Percentiles rank a stretch among this genome's conserved stretches.
Conservation (phyloP, 2,113 vertebrate species). For the Phalacrocorax brasilianus region DNA sequence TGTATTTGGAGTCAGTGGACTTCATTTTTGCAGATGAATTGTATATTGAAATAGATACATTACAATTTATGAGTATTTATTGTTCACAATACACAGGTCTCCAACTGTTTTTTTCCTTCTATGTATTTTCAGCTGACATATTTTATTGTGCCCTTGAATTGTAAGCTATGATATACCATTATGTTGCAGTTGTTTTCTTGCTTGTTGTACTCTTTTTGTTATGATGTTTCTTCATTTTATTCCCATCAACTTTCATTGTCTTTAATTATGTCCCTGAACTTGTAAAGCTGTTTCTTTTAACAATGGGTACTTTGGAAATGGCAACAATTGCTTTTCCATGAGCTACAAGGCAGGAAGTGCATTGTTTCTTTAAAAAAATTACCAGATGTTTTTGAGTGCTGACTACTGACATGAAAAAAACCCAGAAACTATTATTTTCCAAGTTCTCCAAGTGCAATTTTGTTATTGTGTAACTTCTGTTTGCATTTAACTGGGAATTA, state of each 20-base stretch:
- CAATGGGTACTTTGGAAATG: conserved; percentile 53
- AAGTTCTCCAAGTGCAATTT: background rate
- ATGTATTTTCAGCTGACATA: background rate
- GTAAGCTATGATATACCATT: conserved; percentile 5
- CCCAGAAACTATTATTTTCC: conserved; percentile 21
- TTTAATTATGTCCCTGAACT: conserved; percentile 65
- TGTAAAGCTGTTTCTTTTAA: conserved; percentile 51
- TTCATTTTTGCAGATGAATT: background rate
- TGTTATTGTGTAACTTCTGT: conserved; percentile 41
- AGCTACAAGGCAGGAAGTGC: conserved; percentile 49
- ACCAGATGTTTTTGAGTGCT: conserved; percentile 41
- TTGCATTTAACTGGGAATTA: conserved; percentile 41
- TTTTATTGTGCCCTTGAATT: background rate
- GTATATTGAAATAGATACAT: background rate
- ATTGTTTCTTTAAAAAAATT: conserved; percentile 60
- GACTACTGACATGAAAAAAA: background rate
- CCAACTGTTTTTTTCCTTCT: background rate
- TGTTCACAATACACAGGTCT: background rate
- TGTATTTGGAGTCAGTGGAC: background rate
- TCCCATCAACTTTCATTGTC: conserved; percentile 65
- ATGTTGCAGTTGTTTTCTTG: background rate
- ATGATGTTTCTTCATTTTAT: conserved; percentile 57
- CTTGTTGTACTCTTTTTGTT: conserved; percentile 43
- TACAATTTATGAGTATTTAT: conserved; percentile 28
- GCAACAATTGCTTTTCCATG: conserved; percentile 49